Base-by-base conservation (phyloP, 2,888 invertebrate species). In the Napeogenes inachia region DNA sequence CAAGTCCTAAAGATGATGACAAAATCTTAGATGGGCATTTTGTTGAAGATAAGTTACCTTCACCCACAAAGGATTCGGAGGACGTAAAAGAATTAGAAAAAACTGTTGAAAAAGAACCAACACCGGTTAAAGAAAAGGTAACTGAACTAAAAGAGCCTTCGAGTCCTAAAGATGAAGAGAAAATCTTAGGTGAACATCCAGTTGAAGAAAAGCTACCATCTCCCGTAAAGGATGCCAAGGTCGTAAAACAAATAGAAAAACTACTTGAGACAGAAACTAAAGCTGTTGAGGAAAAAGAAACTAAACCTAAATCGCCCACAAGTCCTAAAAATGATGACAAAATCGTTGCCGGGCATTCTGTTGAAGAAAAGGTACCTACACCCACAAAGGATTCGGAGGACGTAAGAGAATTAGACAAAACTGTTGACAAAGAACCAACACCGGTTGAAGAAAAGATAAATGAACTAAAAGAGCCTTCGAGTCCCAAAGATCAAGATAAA, bases 231-330 rank as follows among this genome's bases (percentile, higher is more conserved):
- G 21, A 50, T 5, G 21, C 8, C 13, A 45, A 45, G 12, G 59
- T 56, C n/a, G n/a, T 55, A 5, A 56, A 5, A 13, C 4, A 13
- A 13, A 30, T 8, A 30, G 21, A 10, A 10, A 21, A 13, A 42
- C 53, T 45, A 1, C 45, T 55, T 0, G 56, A 57, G 6, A 65
- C 64, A 33, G 13, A 21, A 8, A 46, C 59, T 4, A 57, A 57
- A 8, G 45, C 58, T 4, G 42, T 21, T 0, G 54, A 57, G n/a
- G 42, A 55, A 30, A 21, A 13, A 12, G 3, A 13, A 4, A 32
- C 30, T 4, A 12, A 33, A 13, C 12, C 2, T 6, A 53, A 60
- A 5, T 60, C 60, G 13, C 21, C 50, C 21, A 5, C 50, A 21
- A 50, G 50, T 21, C 30, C 50, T 6, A 21, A 21, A 10, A 4